A percentile compares a stretch with the other conserved stretches of the same genome.
These are phyloP conservation scores for Sitta europaea DNA, from an alignment of 2,113 vertebrate species.

Conservation along the genomic window DNA sequence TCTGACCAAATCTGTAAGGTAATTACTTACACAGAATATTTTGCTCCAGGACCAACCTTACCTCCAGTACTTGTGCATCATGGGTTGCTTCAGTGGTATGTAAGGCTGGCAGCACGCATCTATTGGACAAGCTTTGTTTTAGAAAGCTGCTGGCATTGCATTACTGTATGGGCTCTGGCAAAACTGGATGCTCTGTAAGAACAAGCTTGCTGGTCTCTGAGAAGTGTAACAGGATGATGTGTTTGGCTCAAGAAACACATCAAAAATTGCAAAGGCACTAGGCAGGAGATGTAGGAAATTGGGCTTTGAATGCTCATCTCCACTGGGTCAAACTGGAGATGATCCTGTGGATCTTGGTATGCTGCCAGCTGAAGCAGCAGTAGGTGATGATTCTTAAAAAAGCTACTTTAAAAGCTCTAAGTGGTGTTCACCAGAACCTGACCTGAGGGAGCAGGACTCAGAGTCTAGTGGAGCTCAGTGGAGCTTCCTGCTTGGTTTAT, in stretches of 20 bases:
- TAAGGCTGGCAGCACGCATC: accelerated
- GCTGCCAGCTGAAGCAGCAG: not conserved
- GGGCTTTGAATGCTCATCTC: not conserved
- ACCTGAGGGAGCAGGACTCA: not conserved
- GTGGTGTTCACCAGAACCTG: not conserved
- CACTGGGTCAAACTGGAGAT: not conserved
- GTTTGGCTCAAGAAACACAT: not conserved
- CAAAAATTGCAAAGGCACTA: not conserved
- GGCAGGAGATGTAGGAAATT: not conserved
- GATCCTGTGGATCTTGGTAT: not conserved
- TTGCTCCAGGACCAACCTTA: not conserved
- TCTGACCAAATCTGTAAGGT: not conserved
- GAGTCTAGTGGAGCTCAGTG: not conserved
- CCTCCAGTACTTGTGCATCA: not conserved
- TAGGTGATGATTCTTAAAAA: not conserved
- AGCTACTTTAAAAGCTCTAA: not conserved
- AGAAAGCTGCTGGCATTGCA: not conserved
- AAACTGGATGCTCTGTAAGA: not conserved
- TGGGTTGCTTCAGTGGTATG: not conserved
- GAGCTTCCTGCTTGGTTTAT: not conserved
- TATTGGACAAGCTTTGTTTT: not conserved
- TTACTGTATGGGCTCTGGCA: not conserved
- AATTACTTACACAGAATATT: not conserved
- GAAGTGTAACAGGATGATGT: accelerated
- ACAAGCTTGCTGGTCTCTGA: not conserved